Conservation (phyloP, 1,140 invertebrate genomes). For the Asbolus verrucosus region DNA sequence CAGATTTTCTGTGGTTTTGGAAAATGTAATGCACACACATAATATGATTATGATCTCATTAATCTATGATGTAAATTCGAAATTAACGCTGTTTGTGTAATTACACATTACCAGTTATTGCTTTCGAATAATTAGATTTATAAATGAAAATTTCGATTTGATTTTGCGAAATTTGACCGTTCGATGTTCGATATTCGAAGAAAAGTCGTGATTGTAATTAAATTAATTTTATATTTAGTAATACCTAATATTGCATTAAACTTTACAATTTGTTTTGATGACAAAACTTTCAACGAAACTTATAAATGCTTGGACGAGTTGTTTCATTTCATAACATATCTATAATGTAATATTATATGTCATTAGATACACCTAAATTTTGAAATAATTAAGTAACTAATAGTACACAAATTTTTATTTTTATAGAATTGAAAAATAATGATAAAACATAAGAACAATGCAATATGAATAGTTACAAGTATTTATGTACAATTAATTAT, state of each 20-base stretch:
- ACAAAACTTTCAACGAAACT: slow-evolving; percentile 38
- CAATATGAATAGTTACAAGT: slow-evolving; percentile 59
- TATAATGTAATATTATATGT: not conserved
- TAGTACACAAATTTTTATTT: slow-evolving; percentile 44
- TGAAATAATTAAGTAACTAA: slow-evolving; percentile 41
- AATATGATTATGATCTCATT: too few relatives aligned
- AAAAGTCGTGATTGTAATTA: slow-evolving; percentile 40
- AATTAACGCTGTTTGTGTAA: too few relatives aligned
- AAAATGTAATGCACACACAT: too few relatives aligned
- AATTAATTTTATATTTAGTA: slow-evolving; percentile 43
- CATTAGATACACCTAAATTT: slow-evolving; percentile 31
- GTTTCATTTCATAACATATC: slow-evolving; percentile 18
- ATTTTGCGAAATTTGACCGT: not conserved
- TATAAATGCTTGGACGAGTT: slow-evolving; percentile 43
- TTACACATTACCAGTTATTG: too few relatives aligned
- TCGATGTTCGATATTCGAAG: not conserved
- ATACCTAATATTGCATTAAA: slow-evolving; percentile 45
- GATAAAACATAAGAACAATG: slow-evolving; percentile 51
- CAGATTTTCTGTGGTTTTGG: too few relatives aligned
- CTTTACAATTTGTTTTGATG: slow-evolving; percentile 41
- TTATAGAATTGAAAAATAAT: slow-evolving; percentile 41
- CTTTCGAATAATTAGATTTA: too few relatives aligned
- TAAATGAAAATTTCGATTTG: not conserved
- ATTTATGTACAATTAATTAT: slow-evolving; percentile 56
- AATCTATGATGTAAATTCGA: too few relatives aligned